These are phyloP conservation scores for Formica selysi DNA, from an alignment of 1,140 invertebrate species.

Conservation along the genomic window DNA sequence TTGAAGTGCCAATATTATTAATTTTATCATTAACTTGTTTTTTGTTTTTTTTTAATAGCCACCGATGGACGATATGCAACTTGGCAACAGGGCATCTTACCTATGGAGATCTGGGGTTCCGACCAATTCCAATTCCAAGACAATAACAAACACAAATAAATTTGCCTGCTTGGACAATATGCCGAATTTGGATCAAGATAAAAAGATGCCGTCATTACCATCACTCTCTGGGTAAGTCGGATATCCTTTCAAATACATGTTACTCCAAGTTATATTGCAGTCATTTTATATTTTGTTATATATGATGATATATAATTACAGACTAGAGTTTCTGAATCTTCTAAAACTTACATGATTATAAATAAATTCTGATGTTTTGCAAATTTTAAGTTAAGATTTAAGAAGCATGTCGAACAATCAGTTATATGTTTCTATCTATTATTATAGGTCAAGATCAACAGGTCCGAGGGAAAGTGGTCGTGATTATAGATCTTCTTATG, in stretches of 20 bases:
- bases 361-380: conserved; percentile 69
- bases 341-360: conserved; percentile 76
- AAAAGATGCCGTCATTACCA: conserved; percentile 77
- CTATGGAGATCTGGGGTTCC: conserved; percentile 74
- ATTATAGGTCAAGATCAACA: conserved; percentile 83
- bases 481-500: conserved; percentile 82
- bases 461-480: conserved; percentile 82
- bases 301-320: conserved; percentile 78
- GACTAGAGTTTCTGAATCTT: conserved; percentile 84
- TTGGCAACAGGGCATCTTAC: conserved; percentile 84
- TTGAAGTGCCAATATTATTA: not conserved
- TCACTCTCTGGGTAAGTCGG: conserved; percentile 83
- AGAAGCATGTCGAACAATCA: not conserved
- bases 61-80: conserved; percentile 83
- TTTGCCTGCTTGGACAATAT: conserved; percentile 85
- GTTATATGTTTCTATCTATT: conserved; percentile 36
- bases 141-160: conserved; percentile 81
- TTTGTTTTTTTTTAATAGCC: conserved; percentile 76
- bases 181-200: conserved; percentile 81
- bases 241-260: not conserved
- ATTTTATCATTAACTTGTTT: not conserved
- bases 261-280: not conserved
- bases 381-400: not conserved
- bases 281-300: not conserved
- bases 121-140: conserved; percentile 69